Evolutionary conservation across 1,140 invertebrate genomes (phyloP).

Genomic region (Drosophila jambulina): DNA sequence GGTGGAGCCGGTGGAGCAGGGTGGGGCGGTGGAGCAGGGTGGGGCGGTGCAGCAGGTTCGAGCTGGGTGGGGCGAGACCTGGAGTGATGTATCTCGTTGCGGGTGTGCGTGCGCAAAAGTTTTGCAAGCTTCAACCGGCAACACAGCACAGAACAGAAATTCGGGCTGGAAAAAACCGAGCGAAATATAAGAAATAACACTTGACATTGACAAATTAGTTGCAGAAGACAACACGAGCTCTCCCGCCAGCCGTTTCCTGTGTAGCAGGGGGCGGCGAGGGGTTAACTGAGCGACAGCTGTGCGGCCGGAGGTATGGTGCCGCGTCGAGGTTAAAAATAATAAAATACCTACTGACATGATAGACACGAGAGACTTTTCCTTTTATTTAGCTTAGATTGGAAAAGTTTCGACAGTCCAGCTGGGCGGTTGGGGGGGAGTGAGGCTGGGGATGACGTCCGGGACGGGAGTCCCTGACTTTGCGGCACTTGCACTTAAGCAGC

Average conservation of each 20-base stretch:
- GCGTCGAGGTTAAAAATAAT: slow-evolving; percentile 78
- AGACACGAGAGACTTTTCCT: slow-evolving; percentile 82
- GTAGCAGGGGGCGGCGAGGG: slow-evolving; percentile 30
- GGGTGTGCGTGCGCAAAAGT: slow-evolving; percentile 66
- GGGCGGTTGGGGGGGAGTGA: slow-evolving; percentile 4
- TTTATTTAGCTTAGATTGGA: slow-evolving; percentile 85
- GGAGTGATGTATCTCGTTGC: slow-evolving; percentile 46
- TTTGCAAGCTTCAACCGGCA: slow-evolving; percentile 54
- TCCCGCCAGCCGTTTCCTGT: slow-evolving; percentile 8
- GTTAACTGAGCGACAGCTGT: slow-evolving; percentile 59
- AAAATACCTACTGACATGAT: slow-evolving; percentile 85
- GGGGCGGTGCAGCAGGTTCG: too few species aligned
- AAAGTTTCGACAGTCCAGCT: slow-evolving; percentile 82
- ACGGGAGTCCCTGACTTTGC: slow-evolving; percentile 39
- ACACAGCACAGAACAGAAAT: slow-evolving; percentile 32
- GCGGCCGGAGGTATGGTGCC: slow-evolving; percentile 10
- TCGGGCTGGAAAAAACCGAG: slow-evolving; percentile 22
- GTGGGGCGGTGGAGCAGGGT: not conserved
- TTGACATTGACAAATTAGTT: slow-evolving; percentile 85
- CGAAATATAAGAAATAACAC: slow-evolving; percentile 82
- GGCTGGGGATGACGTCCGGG: not conserved
- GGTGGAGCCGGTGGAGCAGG: too few species aligned
- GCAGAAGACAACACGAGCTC: slow-evolving; percentile 70
- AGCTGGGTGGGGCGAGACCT: not conserved
- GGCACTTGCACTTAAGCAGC: slow-evolving; percentile 76